Evolutionary conservation across 2,113 vertebrate genomes (phyloP).

Genomic region (Glaucidium brasilianum): DNA sequence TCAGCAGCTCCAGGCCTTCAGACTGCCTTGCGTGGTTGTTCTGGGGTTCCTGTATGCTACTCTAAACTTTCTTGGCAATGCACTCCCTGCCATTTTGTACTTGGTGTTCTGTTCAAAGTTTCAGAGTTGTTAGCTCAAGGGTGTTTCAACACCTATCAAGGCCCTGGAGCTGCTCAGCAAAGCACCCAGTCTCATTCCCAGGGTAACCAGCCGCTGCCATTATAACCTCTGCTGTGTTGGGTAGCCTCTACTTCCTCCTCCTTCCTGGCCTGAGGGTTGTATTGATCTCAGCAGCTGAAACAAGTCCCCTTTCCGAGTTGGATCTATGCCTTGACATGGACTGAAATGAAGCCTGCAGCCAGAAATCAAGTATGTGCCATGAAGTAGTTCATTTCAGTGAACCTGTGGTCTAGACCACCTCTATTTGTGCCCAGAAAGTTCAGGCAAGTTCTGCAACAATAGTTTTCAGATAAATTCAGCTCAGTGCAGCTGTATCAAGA

Average conservation of each 20-base stretch:
- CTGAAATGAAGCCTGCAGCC: neutral
- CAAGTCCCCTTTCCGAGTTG: neutral
- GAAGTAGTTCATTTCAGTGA: neutral
- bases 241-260: neutral
- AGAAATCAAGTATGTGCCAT: neutral
- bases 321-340: neutral
- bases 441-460: neutral
- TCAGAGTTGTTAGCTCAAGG: neutral
- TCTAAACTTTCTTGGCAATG: neutral
- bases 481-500: neutral
- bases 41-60: neutral
- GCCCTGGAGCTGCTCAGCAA: neutral
- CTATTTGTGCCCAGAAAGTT: neutral
- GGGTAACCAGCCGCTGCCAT: neutral
- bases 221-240: neutral
- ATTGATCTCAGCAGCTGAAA: neutral
- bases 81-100: neutral
- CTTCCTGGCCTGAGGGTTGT: neutral
- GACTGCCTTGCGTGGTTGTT: accelerated
- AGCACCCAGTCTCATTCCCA: neutral
- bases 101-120: neutral
- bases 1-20: neutral
- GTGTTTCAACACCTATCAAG: neutral
- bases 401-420: neutral
- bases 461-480: neutral